Evolutionary conservation across 2,888 invertebrate genomes (phyloP).

Genomic region (Drosophila meridiana): DNA sequence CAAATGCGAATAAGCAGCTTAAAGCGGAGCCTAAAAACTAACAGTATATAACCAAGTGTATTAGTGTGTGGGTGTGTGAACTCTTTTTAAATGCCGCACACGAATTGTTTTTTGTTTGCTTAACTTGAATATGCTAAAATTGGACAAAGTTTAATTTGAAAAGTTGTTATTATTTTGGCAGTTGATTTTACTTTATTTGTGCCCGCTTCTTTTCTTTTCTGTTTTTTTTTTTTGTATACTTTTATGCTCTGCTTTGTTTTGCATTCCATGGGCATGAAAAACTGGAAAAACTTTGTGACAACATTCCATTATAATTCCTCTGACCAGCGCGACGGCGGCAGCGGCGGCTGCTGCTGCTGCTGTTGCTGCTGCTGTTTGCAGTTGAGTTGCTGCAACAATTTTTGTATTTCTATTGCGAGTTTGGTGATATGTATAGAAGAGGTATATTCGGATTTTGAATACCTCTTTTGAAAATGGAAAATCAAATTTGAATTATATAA

Average conservation of each 20-base stretch:
- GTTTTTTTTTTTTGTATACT: background rate
- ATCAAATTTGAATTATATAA: background rate
- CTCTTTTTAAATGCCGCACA: slow-evolving; percentile 43
- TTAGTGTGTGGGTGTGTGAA: background rate
- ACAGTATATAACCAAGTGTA: slow-evolving; percentile 13
- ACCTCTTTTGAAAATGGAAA: background rate
- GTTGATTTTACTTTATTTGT: slow-evolving; percentile 39
- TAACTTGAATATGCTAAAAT: slow-evolving; percentile 75
- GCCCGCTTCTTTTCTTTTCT: slow-evolving; percentile 19
- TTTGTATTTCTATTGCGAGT: slow-evolving; percentile 20
- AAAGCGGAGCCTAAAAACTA: slow-evolving; percentile 18
- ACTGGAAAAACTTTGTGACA: slow-evolving; percentile 74
- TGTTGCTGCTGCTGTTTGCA: slow-evolving; percentile 28
- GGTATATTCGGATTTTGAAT: background rate
- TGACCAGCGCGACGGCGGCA: slow-evolving; percentile 38
- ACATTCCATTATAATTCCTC: slow-evolving; percentile 78
- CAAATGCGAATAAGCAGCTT: slow-evolving; percentile 29
- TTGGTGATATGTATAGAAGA: background rate
- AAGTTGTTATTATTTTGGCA: slow-evolving; percentile 74
- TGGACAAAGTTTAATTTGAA: slow-evolving; percentile 80
- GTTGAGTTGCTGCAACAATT: slow-evolving; percentile 61
- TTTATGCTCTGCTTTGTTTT: slow-evolving; percentile 26
- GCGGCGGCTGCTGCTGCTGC: background rate
- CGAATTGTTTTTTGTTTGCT: slow-evolving; percentile 54
- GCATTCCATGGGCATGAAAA: slow-evolving; percentile 37